Conservation (phyloP, 2,797 vertebrate species). For the Mus spretus region DNA sequence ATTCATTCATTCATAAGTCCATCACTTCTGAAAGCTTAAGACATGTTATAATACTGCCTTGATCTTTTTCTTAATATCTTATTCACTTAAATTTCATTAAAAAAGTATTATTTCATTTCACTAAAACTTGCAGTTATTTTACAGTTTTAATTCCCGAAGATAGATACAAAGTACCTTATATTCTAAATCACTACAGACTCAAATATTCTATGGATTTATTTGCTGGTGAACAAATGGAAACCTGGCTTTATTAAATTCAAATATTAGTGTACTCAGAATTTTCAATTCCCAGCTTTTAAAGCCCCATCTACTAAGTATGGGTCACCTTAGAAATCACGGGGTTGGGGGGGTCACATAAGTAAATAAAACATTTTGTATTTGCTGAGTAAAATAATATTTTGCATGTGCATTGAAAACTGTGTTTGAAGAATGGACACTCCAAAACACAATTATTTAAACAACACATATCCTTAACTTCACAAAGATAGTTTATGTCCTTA, state of each 20-base stretch:
- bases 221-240: background rate
- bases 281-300: background rate
- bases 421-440: constrained; percentile 23
- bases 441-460: constrained; percentile 68
- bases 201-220: background rate
- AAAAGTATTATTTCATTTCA: background rate
- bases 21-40: background rate
- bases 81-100: background rate
- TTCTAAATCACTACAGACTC: background rate
- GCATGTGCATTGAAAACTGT: constrained; percentile 43
- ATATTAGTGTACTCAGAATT: background rate
- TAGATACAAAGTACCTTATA: background rate
- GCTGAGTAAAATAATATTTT: background rate
- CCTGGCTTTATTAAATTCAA: background rate
- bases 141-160: background rate
- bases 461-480: constrained; percentile 53
- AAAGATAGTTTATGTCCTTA: constrained; percentile 55
- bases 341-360: background rate
- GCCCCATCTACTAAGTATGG: background rate
- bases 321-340: constrained; percentile 6
- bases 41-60: background rate
- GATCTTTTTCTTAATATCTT: background rate
- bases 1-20: background rate
- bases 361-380: background rate
- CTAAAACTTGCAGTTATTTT: background rate